Evolutionary conservation across 1,140 invertebrate genomes (phyloP).

Genomic region (Spodoptera litura): DNA sequence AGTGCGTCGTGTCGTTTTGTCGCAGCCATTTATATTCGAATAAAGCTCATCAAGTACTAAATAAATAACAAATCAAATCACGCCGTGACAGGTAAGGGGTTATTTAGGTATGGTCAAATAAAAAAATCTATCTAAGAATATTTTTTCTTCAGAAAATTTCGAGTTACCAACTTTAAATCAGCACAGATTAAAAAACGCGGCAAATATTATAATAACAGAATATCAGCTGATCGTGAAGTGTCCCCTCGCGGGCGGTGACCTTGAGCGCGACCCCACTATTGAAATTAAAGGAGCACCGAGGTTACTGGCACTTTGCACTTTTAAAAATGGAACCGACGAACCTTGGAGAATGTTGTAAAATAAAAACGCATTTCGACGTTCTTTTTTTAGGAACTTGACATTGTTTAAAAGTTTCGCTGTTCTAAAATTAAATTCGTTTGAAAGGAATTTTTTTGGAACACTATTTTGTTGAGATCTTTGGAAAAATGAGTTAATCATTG

Average conservation of each 20-base stretch:
- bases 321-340: conserved; percentile 71
- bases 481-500: no score
- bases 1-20: no score
- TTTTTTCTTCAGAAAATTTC: no score
- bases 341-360: conserved; percentile 15
- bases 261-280: conserved; percentile 84
- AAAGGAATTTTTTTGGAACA: neutral
- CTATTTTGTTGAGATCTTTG: neutral
- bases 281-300: conserved; percentile 83
- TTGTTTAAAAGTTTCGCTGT: neutral
- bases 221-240: conserved; percentile 80
- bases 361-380: conserved; percentile 29
- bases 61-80: no score
- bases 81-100: no score
- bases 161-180: neutral
- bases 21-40: no score
- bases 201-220: conserved; percentile 48
- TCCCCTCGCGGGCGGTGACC: conserved; percentile 73
- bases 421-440: conserved; percentile 18
- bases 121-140: no score
- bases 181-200: conserved; percentile 33
- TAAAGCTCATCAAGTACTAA: no score
- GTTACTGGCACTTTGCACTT: conserved; percentile 84
- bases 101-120: no score
- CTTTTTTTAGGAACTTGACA: conserved; percentile 6